A percentile compares a stretch with the other conserved stretches of the same genome.
These are phyloP conservation scores for Glareola pratincola DNA, from an alignment of 2,113 vertebrate genomes.

Conservation along the genomic window DNA sequence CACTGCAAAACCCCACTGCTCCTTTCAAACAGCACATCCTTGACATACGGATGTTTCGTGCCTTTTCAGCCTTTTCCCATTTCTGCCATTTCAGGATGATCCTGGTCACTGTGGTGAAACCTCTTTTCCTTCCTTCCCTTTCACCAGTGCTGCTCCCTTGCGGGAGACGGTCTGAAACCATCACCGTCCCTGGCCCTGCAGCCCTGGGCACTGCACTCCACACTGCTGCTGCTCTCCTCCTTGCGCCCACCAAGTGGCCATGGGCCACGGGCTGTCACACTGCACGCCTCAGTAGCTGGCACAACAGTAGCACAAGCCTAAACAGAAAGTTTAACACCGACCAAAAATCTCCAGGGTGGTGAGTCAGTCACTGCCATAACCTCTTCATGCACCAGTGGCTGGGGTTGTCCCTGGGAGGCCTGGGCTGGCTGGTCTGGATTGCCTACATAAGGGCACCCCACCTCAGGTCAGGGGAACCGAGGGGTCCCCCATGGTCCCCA, in stretches of 20 bases:
- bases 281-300: neutral
- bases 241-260: rapidly evolving
- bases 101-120: neutral
- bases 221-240: neutral
- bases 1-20: neutral
- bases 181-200: rapidly evolving
- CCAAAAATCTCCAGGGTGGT: neutral
- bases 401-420: neutral
- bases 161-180: rapidly evolving
- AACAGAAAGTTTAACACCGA: neutral
- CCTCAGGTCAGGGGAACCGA: neutral
- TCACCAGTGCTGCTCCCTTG: neutral
- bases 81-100: neutral
- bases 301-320: neutral
- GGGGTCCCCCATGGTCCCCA: neutral
- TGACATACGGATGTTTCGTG: rapidly evolving
- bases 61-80: neutral
- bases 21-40: neutral
- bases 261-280: rapidly evolving
- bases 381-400: rapidly evolving
- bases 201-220: neutral
- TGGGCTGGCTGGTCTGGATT: neutral
- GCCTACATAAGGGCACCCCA: neutral
- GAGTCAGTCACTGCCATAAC: neutral
- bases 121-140: neutral